Conservation (phyloP, 2,888 invertebrate genomes). For the Cryptocheilus praepositus region DNA sequence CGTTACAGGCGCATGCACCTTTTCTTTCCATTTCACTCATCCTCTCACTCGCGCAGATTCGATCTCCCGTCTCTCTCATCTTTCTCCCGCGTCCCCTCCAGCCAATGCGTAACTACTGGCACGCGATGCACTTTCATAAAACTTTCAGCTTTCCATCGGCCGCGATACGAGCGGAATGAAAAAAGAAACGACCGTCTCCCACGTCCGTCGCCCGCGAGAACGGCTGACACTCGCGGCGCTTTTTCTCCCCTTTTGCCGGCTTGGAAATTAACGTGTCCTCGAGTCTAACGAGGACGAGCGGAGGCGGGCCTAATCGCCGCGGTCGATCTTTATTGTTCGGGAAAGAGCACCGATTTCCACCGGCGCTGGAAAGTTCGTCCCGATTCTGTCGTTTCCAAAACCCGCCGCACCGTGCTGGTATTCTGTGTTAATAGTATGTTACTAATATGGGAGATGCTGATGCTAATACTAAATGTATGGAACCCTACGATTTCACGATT, state of each 20-base stretch:
- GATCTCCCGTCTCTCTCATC: conserved; percentile 1
- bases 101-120: conserved; percentile 54
- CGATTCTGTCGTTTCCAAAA: too few species aligned
- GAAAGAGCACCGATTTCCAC: conserved; percentile 29
- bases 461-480: too few species aligned
- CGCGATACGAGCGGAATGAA: conserved; percentile 56
- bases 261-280: conserved; percentile 11
- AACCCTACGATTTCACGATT: too few species aligned
- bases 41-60: conserved; percentile 8
- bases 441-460: too few species aligned
- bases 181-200: conserved; percentile 57
- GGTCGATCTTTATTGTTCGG: conserved; percentile 19
- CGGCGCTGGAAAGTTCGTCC: conserved; percentile 22
- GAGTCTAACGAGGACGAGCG: conserved; percentile 19
- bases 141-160: conserved; percentile 72
- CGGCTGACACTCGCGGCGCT: conserved; percentile 13
- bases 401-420: too few species aligned
- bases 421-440: too few species aligned
- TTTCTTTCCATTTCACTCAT: not conserved
- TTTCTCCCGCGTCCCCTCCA: conserved; percentile 21
- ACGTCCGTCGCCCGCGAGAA: conserved; percentile 28
- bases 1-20: conserved; percentile 2
- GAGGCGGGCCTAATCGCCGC: conserved; percentile 28
- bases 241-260: not conserved
- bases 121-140: conserved; percentile 72